These are phyloP conservation scores for Diadema setosum DNA, from an alignment of 35 echinoderm and acorn worm genomes.

Conservation along the genomic window DNA sequence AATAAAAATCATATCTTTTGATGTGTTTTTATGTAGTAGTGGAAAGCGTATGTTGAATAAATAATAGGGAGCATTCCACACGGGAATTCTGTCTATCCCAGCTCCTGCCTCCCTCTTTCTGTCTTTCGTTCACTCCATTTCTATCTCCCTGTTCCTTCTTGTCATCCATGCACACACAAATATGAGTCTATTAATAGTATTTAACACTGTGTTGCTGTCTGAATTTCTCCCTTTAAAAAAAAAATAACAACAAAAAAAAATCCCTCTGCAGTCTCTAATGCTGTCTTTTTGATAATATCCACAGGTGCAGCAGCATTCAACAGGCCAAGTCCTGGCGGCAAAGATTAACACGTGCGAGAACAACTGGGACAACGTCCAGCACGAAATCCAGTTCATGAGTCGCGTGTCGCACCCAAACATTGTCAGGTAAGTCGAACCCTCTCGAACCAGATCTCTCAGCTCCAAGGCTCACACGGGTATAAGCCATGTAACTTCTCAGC, in stretches of 20 bases:
- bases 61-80: too few species aligned
- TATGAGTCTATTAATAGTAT: neutral
- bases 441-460: too few species aligned
- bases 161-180: too few species aligned
- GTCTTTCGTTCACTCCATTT: too few species aligned
- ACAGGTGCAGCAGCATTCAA: neutral
- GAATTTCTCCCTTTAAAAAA: neutral
- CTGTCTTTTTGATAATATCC: neutral
- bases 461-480: too few species aligned
- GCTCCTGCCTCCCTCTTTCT: too few species aligned
- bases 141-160: too few species aligned
- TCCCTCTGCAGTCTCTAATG: neutral
- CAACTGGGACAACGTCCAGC: constrained; percentile 11
- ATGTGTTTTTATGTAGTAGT: too few species aligned
- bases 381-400: constrained; percentile 10
- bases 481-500: too few species aligned
- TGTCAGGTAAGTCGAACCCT: neutral
- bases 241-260: neutral
- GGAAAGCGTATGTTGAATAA: too few species aligned
- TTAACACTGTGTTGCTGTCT: neutral
- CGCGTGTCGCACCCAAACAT: neutral
- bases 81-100: too few species aligned
- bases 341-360: neutral
- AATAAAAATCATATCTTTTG: too few species aligned
- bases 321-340: neutral